Conservation (phyloP, 2,888 invertebrate species). For the Hybos culiciformis region DNA sequence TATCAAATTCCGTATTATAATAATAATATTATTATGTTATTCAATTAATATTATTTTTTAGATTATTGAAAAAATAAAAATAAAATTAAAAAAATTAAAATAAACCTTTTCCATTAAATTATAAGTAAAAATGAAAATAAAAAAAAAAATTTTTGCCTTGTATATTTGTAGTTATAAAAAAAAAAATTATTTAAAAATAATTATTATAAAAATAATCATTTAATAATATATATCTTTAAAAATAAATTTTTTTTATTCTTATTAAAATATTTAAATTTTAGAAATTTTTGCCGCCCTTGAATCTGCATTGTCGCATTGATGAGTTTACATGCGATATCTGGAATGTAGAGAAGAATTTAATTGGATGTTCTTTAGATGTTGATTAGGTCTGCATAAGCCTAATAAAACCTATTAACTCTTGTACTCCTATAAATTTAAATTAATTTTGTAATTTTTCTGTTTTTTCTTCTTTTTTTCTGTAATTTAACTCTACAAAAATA, state of each 20-base stretch:
- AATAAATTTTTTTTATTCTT: background rate
- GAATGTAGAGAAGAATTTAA: no score
- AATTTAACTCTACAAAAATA: no score
- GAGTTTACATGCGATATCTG: no score
- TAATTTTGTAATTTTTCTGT: no score
- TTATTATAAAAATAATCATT: background rate
- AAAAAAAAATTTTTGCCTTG: conserved; percentile 1
- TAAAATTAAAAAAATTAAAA: background rate
- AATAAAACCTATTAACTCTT: no score
- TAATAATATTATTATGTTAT: background rate
- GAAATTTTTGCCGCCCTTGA: background rate
- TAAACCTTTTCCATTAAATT: background rate
- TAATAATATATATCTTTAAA: background rate
- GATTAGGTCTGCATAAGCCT: no score
- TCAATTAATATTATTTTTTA: background rate
- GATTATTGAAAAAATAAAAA: background rate
- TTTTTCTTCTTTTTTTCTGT: no score
- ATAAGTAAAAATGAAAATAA: background rate
- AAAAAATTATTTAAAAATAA: background rate
- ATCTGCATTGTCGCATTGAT: no score
- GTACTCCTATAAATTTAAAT: no score
- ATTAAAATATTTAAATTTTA: background rate
- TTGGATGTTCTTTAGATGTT: no score
- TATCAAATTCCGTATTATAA: no score
- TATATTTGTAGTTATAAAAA: conserved; percentile 2